Percentiles rank a stretch among this genome's conserved stretches.
phyloP scores from a whole-genome alignment of 2,113 vertebrate genomes.

The Lycaon pictus region DNA sequence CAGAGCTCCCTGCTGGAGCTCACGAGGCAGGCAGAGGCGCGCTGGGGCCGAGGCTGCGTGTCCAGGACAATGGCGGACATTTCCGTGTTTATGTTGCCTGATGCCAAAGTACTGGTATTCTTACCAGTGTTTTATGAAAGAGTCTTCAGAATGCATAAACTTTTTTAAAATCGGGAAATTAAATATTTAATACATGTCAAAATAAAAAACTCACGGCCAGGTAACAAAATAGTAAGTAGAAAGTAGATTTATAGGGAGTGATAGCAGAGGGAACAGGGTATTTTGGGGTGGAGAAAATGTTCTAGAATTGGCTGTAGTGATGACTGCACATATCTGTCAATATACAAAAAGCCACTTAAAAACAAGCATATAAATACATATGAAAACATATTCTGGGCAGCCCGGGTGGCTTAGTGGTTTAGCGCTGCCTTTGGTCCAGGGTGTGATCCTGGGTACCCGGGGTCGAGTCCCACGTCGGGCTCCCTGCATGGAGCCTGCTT shows the following conservation, averaged over 20 bases:
- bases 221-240: background rate
- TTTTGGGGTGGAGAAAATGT: background rate
- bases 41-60: fast-evolving
- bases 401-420: too few species aligned
- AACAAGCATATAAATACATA: background rate
- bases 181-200: background rate
- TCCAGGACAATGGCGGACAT: fast-evolving
- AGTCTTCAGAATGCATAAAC: background rate
- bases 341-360: background rate
- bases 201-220: background rate
- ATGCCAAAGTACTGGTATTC: background rate
- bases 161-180: background rate
- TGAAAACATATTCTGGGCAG: background rate
- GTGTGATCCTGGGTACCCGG: too few species aligned
- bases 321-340: fast-evolving
- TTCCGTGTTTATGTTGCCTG: background rate
- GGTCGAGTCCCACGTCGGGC: too few species aligned
- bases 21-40: fast-evolving
- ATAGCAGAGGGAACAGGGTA: background rate
- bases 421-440: too few species aligned
- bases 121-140: background rate
- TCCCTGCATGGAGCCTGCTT: too few species aligned
- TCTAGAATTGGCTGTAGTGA: too few species aligned
- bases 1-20: too few species aligned
- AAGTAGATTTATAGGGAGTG: background rate